Evolutionary conservation across 2,797 vertebrate species (phyloP), one percentile per base, ranked within the genome.

Genomic region (Argentina silus): DNA sequence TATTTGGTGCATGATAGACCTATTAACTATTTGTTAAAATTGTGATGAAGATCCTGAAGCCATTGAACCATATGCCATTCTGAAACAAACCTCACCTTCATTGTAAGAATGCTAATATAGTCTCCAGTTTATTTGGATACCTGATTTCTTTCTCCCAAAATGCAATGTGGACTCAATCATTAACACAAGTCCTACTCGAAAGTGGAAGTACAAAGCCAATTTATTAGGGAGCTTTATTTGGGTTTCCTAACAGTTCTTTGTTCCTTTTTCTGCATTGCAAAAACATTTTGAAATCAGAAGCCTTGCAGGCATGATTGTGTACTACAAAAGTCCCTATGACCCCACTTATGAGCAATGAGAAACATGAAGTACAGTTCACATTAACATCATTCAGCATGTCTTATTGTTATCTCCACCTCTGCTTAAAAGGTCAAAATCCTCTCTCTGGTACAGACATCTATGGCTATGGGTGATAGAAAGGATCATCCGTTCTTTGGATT

Each of bases 141-240:
- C n/a, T n/a, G n/a, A n/a, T n/a, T n/a, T n/a, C n/a, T 51, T 15
- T 51, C 50, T 51, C 12, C 50, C 12, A 15, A 51, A 50, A 51
- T 51, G 12, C 50, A 51, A 15, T 15, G 4, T 51, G n/a, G 14
- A n/a, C 14, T 53, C 27, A 36, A 53, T 53, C 51, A 15, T 11
- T 14, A 60, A 14, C 55, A 7, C 12, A 60, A 60, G 1, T 6
- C 6, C 36, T 14, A 14, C 14, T 60, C 12, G 10, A 60, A 60
- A 60, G 57, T 27, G 57, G 57, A 60, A 60, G 57, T 23, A 60
- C 57, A 60, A 11, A 60, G 21, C 21, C 57, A 60, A 6, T 36
- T 12, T 60, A 19, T n/a, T n/a, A n/a, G n/a, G n/a, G n/a, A n/a
- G 7, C 1, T 60, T 27, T 17, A 23, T 15, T 60, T 12, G 23